A percentile compares a stretch with the other conserved stretches of the same genome.
Evolutionary conservation across 2,888 invertebrate species (phyloP).

Genomic region (Cordilura impudica): DNA sequence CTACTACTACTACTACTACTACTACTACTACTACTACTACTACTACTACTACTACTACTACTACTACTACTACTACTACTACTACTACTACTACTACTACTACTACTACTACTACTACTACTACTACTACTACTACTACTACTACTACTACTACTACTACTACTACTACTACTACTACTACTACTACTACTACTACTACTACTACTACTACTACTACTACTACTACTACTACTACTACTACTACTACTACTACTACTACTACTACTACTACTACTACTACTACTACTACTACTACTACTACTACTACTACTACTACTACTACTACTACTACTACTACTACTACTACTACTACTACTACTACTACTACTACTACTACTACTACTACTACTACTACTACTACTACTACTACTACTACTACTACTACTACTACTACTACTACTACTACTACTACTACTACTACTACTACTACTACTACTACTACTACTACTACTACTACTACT

Average conservation of each 20-base stretch:
- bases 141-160: neutral
- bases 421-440: slow-evolving; percentile 9
- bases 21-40: neutral
- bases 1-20: neutral
- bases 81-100: neutral
- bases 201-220: slow-evolving; percentile 6
- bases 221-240: slow-evolving; percentile 14
- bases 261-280: slow-evolving; percentile 8
- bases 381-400: slow-evolving; percentile 11
- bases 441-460: slow-evolving; percentile 9
- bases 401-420: slow-evolving; percentile 14
- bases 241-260: slow-evolving; percentile 9
- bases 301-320: slow-evolving; percentile 11
- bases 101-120: neutral
- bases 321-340: slow-evolving; percentile 8
- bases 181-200: slow-evolving; percentile 6
- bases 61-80: neutral
- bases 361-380: slow-evolving; percentile 9
- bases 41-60: neutral
- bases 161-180: neutral
- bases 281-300: slow-evolving; percentile 14
- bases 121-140: neutral
- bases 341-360: slow-evolving; percentile 16
- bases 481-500: slow-evolving; percentile 11
- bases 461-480: slow-evolving; percentile 14